Evolutionary conservation across 2,113 vertebrate species (phyloP).

Genomic region (Etia nguti): DNA sequence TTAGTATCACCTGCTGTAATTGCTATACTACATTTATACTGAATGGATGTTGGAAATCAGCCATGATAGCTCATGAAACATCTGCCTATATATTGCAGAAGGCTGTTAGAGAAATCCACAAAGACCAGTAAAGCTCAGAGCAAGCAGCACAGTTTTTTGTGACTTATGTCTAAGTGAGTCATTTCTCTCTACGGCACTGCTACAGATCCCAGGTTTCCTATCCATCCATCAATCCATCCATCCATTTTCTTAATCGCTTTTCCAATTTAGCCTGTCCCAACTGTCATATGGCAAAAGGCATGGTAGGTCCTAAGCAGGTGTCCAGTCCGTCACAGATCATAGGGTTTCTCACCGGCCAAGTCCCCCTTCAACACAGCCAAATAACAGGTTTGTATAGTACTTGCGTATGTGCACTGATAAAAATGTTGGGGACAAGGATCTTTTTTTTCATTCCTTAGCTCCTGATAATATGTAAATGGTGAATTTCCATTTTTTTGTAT

Average conservation of each 20-base stretch:
- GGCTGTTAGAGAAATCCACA: background rate
- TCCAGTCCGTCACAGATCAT: background rate
- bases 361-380: background rate
- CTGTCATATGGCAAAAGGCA: background rate
- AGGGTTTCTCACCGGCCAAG: background rate
- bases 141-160: background rate
- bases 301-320: background rate
- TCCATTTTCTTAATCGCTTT: background rate
- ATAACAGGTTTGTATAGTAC: background rate
- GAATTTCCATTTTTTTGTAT: background rate
- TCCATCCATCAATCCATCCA: background rate
- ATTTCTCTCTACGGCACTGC: background rate
- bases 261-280: background rate
- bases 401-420: background rate
- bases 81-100: background rate
- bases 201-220: background rate
- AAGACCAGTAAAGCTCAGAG: background rate
- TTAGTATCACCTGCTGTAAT: background rate
- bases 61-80: background rate
- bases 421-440: background rate
- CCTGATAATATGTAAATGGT: background rate
- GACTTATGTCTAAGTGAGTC: background rate
- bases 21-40: background rate
- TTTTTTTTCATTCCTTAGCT: background rate
- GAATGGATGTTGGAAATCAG: background rate